Evolutionary conservation across 2,888 invertebrate genomes (phyloP).

Genomic region (Pomacea canaliculata): DNA sequence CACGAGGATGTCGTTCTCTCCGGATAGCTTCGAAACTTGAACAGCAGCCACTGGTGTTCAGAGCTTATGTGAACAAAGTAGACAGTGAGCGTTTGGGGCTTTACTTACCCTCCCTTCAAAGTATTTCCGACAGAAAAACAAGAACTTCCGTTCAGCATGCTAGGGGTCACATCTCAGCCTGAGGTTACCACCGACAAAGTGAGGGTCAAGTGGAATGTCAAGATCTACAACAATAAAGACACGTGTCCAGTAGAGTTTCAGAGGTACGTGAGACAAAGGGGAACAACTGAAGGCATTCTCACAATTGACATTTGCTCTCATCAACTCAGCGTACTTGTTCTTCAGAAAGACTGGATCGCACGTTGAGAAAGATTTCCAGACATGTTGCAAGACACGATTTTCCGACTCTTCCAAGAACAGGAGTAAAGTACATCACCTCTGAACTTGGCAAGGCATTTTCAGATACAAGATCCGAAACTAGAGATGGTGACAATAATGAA

Average conservation of each 20-base stretch:
- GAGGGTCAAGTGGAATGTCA: slow-evolving; percentile 39
- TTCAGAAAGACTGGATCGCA: slow-evolving; percentile 20
- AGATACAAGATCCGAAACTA: no score
- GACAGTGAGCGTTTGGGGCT: slow-evolving; percentile 40
- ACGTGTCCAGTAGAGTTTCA: not conserved
- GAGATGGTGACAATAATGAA: no score
- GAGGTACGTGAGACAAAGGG: not conserved
- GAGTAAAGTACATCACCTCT: not conserved
- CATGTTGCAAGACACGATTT: no score
- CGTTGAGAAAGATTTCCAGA: not conserved
- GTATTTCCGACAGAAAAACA: slow-evolving; percentile 31
- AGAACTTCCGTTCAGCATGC: slow-evolving; percentile 39
- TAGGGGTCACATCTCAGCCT: slow-evolving; percentile 41
- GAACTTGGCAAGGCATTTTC: not conserved
- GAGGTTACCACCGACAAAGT: slow-evolving; percentile 30
- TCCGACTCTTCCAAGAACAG: not conserved
- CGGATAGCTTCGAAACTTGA: slow-evolving; percentile 35
- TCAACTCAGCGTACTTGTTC: not conserved
- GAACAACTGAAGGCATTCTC: not conserved
- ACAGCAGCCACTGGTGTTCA: slow-evolving; percentile 34
- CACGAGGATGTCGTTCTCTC: slow-evolving; percentile 38
- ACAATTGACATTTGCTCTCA: slow-evolving; percentile 1
- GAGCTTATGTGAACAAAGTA: slow-evolving; percentile 36
- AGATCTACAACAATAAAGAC: slow-evolving; percentile 31
- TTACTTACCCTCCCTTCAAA: slow-evolving; percentile 36